These are phyloP conservation scores for Piaya cayana DNA, from an alignment of 2,113 vertebrate genomes.

Conservation along the genomic window DNA sequence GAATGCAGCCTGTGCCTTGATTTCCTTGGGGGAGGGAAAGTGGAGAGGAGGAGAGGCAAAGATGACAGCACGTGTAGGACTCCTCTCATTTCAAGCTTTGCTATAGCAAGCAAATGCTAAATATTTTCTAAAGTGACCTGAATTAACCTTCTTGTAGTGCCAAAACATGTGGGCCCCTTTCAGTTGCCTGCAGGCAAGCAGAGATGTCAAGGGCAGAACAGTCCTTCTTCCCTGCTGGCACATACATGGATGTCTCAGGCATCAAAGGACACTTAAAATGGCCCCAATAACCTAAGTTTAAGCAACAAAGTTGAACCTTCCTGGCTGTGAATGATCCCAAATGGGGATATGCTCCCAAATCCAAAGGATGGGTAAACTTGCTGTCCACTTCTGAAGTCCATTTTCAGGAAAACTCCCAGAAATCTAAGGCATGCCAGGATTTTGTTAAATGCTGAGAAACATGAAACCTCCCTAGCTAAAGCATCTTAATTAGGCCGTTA, in stretches of 20 bases:
- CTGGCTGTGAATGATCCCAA: not conserved
- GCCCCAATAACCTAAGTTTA: not conserved
- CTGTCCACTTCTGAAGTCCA: not conserved
- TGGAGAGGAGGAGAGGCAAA: not conserved
- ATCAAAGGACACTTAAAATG: not conserved
- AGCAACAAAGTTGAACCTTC: not conserved
- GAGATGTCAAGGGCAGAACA: not conserved
- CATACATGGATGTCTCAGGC: not conserved
- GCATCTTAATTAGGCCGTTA: constrained; percentile 28
- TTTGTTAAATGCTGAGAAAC: not conserved
- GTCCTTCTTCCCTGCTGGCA: not conserved
- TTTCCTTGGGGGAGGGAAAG: not conserved
- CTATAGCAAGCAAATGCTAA: not conserved
- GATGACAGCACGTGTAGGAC: not conserved
- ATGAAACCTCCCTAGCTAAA: not conserved
- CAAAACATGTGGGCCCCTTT: not conserved
- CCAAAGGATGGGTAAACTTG: not conserved
- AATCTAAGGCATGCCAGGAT: not conserved
- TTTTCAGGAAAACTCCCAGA: not conserved
- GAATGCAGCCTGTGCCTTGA: not conserved
- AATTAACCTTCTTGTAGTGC: not conserved
- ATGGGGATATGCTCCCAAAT: not conserved
- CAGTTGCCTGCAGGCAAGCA: accelerated
- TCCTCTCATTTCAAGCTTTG: not conserved
- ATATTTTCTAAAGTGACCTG: not conserved